phyloP scores from a whole-genome alignment of 2,797 vertebrate genomes.

The Masticophis lateralis region DNA sequence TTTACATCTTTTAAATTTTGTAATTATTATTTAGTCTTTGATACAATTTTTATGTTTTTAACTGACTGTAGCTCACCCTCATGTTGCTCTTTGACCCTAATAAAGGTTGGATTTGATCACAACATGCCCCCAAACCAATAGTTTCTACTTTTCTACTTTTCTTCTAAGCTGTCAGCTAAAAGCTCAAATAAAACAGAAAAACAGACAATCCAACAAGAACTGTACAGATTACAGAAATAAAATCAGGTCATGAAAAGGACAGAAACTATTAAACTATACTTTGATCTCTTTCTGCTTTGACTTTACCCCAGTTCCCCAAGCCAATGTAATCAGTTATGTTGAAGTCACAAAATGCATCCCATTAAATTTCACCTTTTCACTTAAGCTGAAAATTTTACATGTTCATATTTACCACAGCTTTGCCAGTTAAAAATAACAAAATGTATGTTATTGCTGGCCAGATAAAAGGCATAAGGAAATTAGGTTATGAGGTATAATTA shows the following conservation, averaged over 20 bases:
- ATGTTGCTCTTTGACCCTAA: background rate
- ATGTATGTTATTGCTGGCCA: conserved; percentile 2
- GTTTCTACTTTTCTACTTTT: conserved; percentile 14
- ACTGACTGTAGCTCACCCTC: background rate
- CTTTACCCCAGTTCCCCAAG: conserved; percentile 1
- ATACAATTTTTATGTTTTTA: background rate
- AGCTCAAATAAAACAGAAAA: conserved; percentile 31
- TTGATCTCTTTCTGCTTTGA: conserved; percentile 27
- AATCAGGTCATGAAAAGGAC: conserved; percentile 34
- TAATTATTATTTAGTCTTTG: background rate
- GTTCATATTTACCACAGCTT: background rate
- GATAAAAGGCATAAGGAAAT: conserved; percentile 41
- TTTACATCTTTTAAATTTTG: background rate
- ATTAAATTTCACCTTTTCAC: conserved; percentile 41
- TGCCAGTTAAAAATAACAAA: background rate
- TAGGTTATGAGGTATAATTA: conserved; percentile 44
- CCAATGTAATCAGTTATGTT: conserved; percentile 30
- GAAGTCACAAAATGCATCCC: conserved; percentile 26
- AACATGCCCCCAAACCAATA: background rate
- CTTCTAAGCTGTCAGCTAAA: conserved; percentile 31
- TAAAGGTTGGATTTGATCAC: background rate
- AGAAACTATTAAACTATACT: conserved; percentile 16
- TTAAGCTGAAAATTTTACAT: conserved; percentile 18
- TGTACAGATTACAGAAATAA: conserved; percentile 36
- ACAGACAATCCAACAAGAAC: conserved; percentile 24